Base-by-base conservation (phyloP, 2,888 invertebrate species). In the Agrotis clavis region DNA sequence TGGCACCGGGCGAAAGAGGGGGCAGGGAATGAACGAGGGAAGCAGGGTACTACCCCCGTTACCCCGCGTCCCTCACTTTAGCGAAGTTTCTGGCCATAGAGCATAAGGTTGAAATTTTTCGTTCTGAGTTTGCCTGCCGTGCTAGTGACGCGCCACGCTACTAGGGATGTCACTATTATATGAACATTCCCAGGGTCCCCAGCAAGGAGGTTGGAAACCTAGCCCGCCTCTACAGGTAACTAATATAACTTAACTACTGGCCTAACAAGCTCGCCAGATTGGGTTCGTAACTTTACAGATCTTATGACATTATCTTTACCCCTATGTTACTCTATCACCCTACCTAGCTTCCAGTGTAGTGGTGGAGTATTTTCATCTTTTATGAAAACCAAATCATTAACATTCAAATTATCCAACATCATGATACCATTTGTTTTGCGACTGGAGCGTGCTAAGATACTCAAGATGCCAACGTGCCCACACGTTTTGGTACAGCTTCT, bases 291-390 rank as follows among this genome's bases (percentile, higher is more conserved):
- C 51, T 19, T 53, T 53, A 53, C 51, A 53, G 51, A 53, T 21
- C 51, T 53, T 19, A 53, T 18, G 13, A 21, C 51, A 53, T 53
- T 53, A 53, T 19, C 51, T 1, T 51, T 51, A 19, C 19, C 51
- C 5, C 51, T 19, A 21, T 21, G 51, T 53, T 21, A 21, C 19
- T 53, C 51, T 53, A 53, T 18, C 19, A 53, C 19, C 5, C 51
- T 53, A 14, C 51, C 51, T 53, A 53, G 51, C 19, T 21, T 19
- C 51, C 51, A 53, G 19, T 53, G 51, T 21, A 53, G 19, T 53
- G 51, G 51, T 53, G 51, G 51, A 53, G 51, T 53, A 53, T 53
- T 53, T 19, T 53, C 19, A 21, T 53, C 51, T 14, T 53, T 53
- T 4, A 53, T 50, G 50, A 50, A 50, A 50, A 50, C 50, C n/a